Evolutionary conservation across 2,888 invertebrate genomes (phyloP), one percentile per base, ranked within the genome.

Genomic region (Laspeyria flexula): DNA sequence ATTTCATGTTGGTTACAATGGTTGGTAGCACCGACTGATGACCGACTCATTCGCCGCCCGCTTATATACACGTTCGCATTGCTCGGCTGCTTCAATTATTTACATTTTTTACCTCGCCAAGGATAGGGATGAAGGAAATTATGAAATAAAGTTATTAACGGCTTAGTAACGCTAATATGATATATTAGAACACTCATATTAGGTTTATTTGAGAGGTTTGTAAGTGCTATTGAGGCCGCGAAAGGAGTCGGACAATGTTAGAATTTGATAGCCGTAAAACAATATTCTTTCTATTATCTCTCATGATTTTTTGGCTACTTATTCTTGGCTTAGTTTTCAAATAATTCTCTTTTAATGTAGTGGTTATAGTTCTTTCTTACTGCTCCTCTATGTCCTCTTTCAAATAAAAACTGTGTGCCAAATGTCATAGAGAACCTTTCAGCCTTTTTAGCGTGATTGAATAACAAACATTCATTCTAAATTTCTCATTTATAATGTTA

Each of bases 1-100:
- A 85, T 73, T 86, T 86, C 86, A 86, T 86, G 83, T 75, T 85
- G 85, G 63, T 59, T 60, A 66, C 57, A 66, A 71, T 49, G 59
- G 62, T 52, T 44, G 72, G 70, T 73, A 51, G 66, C 80, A 77
- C 73, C 70, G 75, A 86, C 83, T 86, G 86, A 83, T 84, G 81
- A 62, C 61, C 47, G 43, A 59, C 55, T 66, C 71, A 47, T 35
- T 71, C 72, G 67, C 73, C 56, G 47, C 18, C 42, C 21, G 72
- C 69, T 85, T 86, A 70, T 85, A 86, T 86, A 85, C 72, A 23
- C 45, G 38, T 42, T 42, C 62, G 50, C 31, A 44, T 56, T 50
- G 48, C n/a, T n/a, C 48, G 13, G 42, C 61, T 59, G 55, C 55
- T 64, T 65, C 60, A 64, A 71, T 70, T 73, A 70, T 67, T 70